These are phyloP conservation scores for Gari tellinella DNA, from an alignment of 2,888 invertebrate genomes.

Conservation along the genomic window DNA sequence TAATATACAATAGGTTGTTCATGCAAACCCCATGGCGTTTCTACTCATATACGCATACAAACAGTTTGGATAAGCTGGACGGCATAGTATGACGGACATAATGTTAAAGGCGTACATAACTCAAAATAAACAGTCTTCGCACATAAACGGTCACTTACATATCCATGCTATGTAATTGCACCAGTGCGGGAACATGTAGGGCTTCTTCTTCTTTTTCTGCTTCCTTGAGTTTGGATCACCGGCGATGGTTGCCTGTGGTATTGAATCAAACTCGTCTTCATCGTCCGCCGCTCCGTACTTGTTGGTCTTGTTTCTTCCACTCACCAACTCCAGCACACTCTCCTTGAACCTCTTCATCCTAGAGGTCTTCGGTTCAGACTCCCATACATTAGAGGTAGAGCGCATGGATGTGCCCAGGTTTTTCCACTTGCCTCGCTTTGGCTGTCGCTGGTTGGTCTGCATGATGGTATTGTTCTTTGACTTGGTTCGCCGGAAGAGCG, in stretches of 20 bases:
- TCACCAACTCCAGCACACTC: slow-evolving; percentile 73
- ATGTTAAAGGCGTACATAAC: too few relatives aligned
- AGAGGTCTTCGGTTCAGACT: slow-evolving; percentile 58
- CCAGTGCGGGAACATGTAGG: slow-evolving; percentile 82
- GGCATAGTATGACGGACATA: too few relatives aligned
- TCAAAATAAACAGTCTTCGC: too few relatives aligned
- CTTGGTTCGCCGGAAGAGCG: slow-evolving; percentile 80
- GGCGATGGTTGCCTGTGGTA: slow-evolving; percentile 62
- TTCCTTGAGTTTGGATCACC: slow-evolving; percentile 61
- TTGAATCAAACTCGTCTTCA: slow-evolving; percentile 61
- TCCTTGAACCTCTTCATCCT: slow-evolving; percentile 76
- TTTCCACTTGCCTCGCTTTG: slow-evolving; percentile 81
- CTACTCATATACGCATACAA: too few relatives aligned
- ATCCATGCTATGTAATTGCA: slow-evolving; percentile 83
- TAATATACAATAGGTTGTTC: too few relatives aligned
- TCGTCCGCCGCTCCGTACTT: slow-evolving; percentile 64
- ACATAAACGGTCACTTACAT: slow-evolving; percentile 71
- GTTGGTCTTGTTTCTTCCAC: slow-evolving; percentile 70
- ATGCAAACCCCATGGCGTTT: too few relatives aligned
- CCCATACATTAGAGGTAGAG: slow-evolving; percentile 64
- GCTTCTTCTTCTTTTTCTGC: slow-evolving; percentile 81
- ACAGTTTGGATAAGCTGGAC: too few relatives aligned
- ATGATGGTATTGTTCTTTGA: slow-evolving; percentile 78
- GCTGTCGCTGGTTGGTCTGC: slow-evolving; percentile 75
- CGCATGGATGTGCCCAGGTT: slow-evolving; percentile 65